These are phyloP conservation scores for Mactra quadrangularis DNA, from an alignment of 1,140 invertebrate species.

Conservation along the genomic window DNA sequence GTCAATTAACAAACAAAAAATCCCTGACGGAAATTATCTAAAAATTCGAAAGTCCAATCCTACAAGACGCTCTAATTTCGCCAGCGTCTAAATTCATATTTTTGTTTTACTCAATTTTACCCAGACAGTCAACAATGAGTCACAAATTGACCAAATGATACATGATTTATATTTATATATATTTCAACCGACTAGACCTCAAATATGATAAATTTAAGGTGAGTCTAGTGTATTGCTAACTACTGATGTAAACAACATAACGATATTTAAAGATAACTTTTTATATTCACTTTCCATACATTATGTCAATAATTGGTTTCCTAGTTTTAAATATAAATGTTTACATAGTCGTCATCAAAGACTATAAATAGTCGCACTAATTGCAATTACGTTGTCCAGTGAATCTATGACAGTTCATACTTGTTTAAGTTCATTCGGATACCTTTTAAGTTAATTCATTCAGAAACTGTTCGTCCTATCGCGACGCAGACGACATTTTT, in stretches of 20 bases:
- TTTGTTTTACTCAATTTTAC: background rate
- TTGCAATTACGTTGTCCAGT: conserved; percentile 58
- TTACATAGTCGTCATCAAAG: conserved; percentile 52
- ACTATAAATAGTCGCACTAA: conserved; percentile 40
- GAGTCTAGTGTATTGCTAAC: conserved; percentile 23
- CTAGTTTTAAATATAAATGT: conserved; percentile 23
- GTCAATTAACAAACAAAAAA: no score
- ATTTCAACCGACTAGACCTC: conserved; percentile 18
- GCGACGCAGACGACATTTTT: no score
- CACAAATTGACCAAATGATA: conserved; percentile 3
- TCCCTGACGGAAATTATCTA: no score
- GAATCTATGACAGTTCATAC: background rate
- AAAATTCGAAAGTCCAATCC: no score
- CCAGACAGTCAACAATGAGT: conserved; percentile 52
- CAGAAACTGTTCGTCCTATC: no score
- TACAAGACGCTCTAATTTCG: conserved; percentile 22
- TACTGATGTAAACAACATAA: conserved; percentile 27
- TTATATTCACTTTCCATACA: conserved; percentile 24
- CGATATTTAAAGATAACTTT: conserved; percentile 39
- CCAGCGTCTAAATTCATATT: no score
- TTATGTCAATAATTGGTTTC: conserved; percentile 13
- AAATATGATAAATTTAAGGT: conserved; percentile 23
- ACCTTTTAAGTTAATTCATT: no score
- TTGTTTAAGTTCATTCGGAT: no score
- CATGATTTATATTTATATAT: conserved; percentile 24